Base-by-base conservation (phyloP, 37 sponge, comb jelly and placozoan genomes). In the Eunapius fragilis region DNA sequence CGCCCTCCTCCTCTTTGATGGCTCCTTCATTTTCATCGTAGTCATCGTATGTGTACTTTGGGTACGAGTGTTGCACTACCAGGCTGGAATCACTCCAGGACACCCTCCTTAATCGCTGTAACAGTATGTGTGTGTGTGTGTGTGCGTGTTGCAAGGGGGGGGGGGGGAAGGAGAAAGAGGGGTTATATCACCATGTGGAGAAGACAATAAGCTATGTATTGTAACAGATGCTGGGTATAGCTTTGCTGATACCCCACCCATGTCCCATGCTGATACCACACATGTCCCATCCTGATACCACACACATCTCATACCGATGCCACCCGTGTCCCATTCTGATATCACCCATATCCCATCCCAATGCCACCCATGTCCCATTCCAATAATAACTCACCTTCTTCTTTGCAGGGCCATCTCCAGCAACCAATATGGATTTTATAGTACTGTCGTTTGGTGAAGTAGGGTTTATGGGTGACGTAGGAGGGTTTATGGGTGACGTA, bases 11-110 rank as follows among this genome's bases (percentile, higher is more conserved):
- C 25, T 71, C 81, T 26, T 76, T n/a, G 31, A 79, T 80, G n/a
- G n/a, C n/a, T 10, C 71, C 27, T 3, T 84, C 68, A 0, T 71
- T 35, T 26, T 85, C 78, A 23, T 93, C 90, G 72, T 93, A 93
- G 47, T 93, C 94, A 31, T 67, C 38, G 81, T 93, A 93, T 74
- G 84, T 83, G 47, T 93, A 93, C 72, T 90, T 90, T 23, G 91
- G 91, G 71, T 93, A 93, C 78, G 25, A 41, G 72, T 89, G 83
- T 35, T 89, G 81, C 2, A 35, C 37, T 0, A 36, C 38, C 25
- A 90, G 41, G 12, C 70, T 34, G 28, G 58, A 31, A 17, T 93
- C 94, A 72, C 88, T 93, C 82, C 81, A 93, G 0, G 94, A 89
- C 11, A 93, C 93, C 36, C 87, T 76, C 36, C 91, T 13, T 28